phyloP scores from a whole-genome alignment of 2,888 invertebrate species.

The Caenorhabditis sulstoni region DNA sequence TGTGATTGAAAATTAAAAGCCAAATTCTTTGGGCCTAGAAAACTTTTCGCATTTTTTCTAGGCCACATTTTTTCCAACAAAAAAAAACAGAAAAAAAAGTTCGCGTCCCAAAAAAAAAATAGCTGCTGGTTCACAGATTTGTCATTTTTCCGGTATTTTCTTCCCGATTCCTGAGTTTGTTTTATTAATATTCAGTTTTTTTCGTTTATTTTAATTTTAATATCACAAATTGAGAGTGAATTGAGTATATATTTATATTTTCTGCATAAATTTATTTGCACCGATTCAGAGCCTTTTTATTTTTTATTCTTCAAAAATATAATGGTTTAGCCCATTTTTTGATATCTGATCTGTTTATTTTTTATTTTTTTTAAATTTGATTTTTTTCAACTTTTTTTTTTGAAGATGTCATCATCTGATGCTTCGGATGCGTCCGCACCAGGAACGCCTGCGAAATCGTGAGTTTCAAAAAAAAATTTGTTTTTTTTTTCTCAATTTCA shows the following conservation, averaged over 20 bases:
- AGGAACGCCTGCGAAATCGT: conserved; percentile 34
- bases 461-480: conserved; percentile 4
- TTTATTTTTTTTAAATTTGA: neutral
- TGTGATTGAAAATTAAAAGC: no score
- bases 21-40: no score
- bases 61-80: no score
- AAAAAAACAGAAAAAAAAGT: neutral
- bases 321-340: conserved; percentile 5
- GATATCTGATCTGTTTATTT: conserved; percentile 2
- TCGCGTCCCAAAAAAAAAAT: no score
- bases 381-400: neutral
- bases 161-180: no score
- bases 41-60: no score
- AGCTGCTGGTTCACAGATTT: no score
- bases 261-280: neutral
- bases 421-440: conserved; percentile 19
- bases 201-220: neutral
- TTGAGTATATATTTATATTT: neutral
- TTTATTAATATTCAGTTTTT: neutral
- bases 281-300: neutral
- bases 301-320: conserved; percentile 5
- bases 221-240: no score
- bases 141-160: no score
- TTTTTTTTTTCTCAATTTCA: neutral
- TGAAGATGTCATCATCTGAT: conserved; percentile 43